Evolutionary conservation across 2,888 invertebrate species (phyloP).

Genomic region (Caenorhabditis sulstoni): DNA sequence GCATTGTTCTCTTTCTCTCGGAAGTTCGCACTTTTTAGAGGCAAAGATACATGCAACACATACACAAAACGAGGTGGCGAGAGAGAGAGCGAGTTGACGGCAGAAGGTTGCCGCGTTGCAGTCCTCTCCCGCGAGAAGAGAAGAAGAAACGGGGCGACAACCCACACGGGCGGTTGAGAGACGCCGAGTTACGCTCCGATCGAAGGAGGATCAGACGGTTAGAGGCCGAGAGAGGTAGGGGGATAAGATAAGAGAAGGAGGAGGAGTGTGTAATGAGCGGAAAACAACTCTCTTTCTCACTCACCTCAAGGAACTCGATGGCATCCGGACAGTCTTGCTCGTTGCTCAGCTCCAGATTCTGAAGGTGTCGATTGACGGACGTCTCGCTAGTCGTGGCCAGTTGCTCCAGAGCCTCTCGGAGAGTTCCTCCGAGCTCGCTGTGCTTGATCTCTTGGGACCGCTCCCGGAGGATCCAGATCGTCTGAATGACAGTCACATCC

Average conservation of each 20-base stretch:
- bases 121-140: constrained; percentile 12
- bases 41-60: constrained; percentile 48
- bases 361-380: constrained; percentile 61
- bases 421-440: constrained; percentile 54
- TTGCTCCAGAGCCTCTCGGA: constrained; percentile 54
- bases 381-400: constrained; percentile 48
- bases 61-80: constrained; percentile 13
- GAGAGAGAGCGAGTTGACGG: constrained; percentile 35
- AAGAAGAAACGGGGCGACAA: constrained; percentile 47
- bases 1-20: constrained; percentile 36
- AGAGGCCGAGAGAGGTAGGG: constrained; percentile 37
- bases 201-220: not conserved
- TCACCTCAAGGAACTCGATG: constrained; percentile 68
- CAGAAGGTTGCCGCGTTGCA: not conserved
- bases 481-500: constrained; percentile 48
- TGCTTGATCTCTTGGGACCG: constrained; percentile 53
- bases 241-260: constrained; percentile 10
- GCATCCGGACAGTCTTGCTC: constrained; percentile 73
- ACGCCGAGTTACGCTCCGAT: constrained; percentile 2
- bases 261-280: constrained; percentile 40
- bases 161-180: constrained; percentile 53
- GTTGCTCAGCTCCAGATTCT: constrained; percentile 70
- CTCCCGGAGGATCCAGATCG: constrained; percentile 29
- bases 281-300: constrained; percentile 30
- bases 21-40: constrained; percentile 55